Evolutionary conservation across 1,140 invertebrate genomes (phyloP), one percentile per base, ranked within the genome.

Genomic region (Calycopis cecrops): DNA sequence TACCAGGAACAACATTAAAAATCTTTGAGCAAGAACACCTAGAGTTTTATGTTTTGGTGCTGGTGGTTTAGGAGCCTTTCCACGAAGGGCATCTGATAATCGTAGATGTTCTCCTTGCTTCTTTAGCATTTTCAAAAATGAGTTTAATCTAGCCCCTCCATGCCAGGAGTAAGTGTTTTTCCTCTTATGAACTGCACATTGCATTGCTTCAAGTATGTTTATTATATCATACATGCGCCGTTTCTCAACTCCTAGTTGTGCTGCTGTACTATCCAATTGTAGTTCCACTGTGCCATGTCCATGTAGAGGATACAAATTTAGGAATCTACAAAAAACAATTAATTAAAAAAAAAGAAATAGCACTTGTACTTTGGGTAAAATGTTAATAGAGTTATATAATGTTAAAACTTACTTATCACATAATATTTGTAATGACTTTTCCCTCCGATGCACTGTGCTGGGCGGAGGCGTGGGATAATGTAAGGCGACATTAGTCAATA

Each of bases 141-240:
- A 73, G 65, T 88, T 79, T 55, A 89, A 62, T 67, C 85, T 78
- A 65, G 83, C 67, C 11, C 78, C 82, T 50, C 90, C 91, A 79
- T 89, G 89, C 91, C 91, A 92, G 9, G 88, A 68, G 65, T 92
- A 92, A 37, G 88, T 89, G 72, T 92, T 91, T 72, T 91, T 91
- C 35, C 88, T 86, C 65, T 89, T 88, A 62, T 91, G 88, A 9
- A 90, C 90, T 18, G 93, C 90, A 84, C 93, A 92, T 69, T 93
- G 90, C 64, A 94, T 89, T 72, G 92, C 92, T 73, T 94, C 93
- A 48, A 94, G 76, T 48, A 94, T 92, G 85, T 94, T 94, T 35
- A 94, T 92, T 57, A 94, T 94, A 68, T 94, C 93, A 85, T 94
- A 94, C 75, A 94, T 92, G 71, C 93, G 88, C 47, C 93, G 74